These are phyloP conservation scores for Mantis religiosa DNA, from an alignment of 2,888 invertebrate species.

Conservation along the genomic window DNA sequence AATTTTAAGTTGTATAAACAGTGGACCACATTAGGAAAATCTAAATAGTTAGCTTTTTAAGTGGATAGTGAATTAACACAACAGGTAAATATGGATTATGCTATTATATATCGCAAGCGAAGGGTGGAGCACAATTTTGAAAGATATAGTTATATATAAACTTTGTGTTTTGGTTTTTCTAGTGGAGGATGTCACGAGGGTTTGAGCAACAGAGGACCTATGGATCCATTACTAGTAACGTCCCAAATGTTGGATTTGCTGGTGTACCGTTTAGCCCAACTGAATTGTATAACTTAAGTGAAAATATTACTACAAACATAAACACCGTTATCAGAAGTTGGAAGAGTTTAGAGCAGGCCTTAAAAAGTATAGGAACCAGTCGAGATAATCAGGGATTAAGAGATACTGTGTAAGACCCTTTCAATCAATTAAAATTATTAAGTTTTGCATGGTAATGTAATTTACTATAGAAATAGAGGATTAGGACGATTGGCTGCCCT, in stretches of 20 bases:
- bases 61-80: too few species aligned
- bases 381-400: constrained; percentile 66
- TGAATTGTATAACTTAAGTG: constrained; percentile 73
- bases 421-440: constrained; percentile 4
- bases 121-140: too few species aligned
- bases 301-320: constrained; percentile 76
- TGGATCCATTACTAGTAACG: constrained; percentile 47
- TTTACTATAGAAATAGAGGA: too few species aligned
- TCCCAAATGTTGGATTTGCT: constrained; percentile 66
- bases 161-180: not conserved
- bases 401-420: constrained; percentile 56
- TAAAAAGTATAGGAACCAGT: constrained; percentile 69
- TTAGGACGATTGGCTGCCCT: too few species aligned
- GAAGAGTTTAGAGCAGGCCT: constrained; percentile 65
- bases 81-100: too few species aligned
- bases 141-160: too few species aligned
- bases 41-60: too few species aligned
- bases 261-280: constrained; percentile 60
- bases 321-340: constrained; percentile 72
- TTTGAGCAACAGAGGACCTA: constrained; percentile 37
- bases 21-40: too few species aligned
- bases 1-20: too few species aligned
- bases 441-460: too few species aligned
- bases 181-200: constrained; percentile 1
- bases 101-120: too few species aligned